Evolutionary conservation across 2,797 vertebrate genomes (phyloP).

Genomic region (Pogonophryne albipinna): DNA sequence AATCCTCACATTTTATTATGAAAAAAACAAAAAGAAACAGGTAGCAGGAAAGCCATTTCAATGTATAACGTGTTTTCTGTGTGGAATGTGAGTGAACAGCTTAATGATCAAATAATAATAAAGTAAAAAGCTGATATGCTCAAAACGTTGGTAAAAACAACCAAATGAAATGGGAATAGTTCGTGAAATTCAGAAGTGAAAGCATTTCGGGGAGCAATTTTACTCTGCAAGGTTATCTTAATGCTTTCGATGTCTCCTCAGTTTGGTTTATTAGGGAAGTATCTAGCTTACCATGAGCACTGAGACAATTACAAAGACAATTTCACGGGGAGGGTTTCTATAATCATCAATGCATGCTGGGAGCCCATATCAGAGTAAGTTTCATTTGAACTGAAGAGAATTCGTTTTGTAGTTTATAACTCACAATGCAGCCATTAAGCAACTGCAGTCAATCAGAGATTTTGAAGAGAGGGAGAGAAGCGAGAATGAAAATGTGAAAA

Average conservation of each 20-base stretch:
- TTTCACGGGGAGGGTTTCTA: conserved; percentile 81
- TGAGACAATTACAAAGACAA: conserved; percentile 83
- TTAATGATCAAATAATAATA: conserved; percentile 37
- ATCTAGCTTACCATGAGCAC: conserved; percentile 72
- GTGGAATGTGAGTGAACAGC: conserved; percentile 7
- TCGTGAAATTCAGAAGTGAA: conserved; percentile 51
- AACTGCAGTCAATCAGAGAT: conserved; percentile 73
- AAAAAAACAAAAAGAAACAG: not conserved
- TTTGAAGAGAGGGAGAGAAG: conserved; percentile 47
- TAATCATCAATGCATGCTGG: conserved; percentile 83
- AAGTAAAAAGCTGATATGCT: conserved; percentile 10
- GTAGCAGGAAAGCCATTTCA: conserved; percentile 8
- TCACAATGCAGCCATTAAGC: conserved; percentile 77
- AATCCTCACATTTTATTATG: conserved; percentile 5
- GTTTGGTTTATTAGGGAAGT: conserved; percentile 76
- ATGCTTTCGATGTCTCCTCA: conserved; percentile 65
- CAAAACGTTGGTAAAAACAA: conserved; percentile 33
- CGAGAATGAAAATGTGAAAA: conserved; percentile 68
- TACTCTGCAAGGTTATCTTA: conserved; percentile 66
- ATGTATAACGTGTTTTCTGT: not conserved
- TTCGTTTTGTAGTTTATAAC: conserved; percentile 82
- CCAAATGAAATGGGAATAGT: conserved; percentile 48
- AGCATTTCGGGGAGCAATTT: conserved; percentile 64
- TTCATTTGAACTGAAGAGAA: conserved; percentile 80
- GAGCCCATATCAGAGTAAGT: conserved; percentile 78